These are phyloP conservation scores for Manis pentadactyla DNA, from an alignment of 2,797 vertebrate genomes.

Conservation along the genomic window DNA sequence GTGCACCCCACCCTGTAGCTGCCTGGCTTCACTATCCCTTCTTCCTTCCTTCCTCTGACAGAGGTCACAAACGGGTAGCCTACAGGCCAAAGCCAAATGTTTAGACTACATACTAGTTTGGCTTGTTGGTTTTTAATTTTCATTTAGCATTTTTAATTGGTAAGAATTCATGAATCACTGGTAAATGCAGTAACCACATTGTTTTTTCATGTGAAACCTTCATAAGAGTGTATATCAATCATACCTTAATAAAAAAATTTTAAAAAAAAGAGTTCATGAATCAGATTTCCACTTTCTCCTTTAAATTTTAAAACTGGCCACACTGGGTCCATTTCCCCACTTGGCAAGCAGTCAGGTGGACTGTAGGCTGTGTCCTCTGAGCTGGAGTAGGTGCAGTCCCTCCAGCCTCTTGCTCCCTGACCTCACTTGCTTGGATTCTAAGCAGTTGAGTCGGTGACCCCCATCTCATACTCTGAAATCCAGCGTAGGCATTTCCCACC, in stretches of 20 bases:
- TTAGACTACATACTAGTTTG: neutral
- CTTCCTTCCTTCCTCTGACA: neutral
- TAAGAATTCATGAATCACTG: neutral
- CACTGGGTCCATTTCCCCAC: neutral
- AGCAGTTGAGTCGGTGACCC: neutral
- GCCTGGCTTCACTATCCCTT: neutral
- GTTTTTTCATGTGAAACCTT: too few species aligned
- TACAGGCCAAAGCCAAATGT: neutral
- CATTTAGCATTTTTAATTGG: neutral
- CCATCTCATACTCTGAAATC: neutral
- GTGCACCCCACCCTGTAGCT: neutral
- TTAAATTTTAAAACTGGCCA: neutral
- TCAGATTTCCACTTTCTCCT: neutral
- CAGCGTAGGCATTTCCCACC: neutral
- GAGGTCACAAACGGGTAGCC: neutral
- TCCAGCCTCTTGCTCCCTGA: neutral
- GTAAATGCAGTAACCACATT: too few species aligned
- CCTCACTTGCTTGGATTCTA: neutral
- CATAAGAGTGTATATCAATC: too few species aligned
- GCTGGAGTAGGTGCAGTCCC: fast-evolving
- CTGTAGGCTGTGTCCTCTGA: neutral
- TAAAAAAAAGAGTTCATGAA: neutral
- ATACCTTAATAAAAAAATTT: too few species aligned
- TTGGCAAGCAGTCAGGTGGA: neutral
- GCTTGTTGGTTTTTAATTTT: neutral